Conservation (phyloP, 1,140 invertebrate species). For the Drosophila sturtevanti region DNA sequence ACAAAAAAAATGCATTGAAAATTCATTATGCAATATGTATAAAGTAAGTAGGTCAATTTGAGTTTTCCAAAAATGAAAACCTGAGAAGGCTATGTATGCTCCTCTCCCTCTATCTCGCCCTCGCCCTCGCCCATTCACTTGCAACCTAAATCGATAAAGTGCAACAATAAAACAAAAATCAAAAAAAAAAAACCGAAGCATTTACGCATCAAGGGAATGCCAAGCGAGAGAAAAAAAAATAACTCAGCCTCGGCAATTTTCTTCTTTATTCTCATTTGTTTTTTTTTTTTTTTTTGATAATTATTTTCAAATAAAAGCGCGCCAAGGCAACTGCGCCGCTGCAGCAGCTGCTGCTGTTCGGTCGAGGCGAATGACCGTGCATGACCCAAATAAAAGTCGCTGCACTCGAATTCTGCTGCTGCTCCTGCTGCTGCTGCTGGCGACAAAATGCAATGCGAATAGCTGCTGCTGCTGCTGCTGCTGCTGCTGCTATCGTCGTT, state of each 20-base stretch:
- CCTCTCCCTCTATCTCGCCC: no score
- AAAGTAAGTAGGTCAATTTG: slow-evolving; percentile 1
- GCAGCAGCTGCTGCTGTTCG: slow-evolving; percentile 37
- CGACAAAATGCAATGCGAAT: slow-evolving; percentile 56
- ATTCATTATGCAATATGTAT: no score
- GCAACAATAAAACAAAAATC: neutral
- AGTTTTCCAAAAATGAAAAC: slow-evolving; percentile 6
- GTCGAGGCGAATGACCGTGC: slow-evolving; percentile 83
- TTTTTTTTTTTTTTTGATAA: slow-evolving; percentile 46
- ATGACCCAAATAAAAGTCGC: slow-evolving; percentile 83
- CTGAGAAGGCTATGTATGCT: slow-evolving; percentile 11
- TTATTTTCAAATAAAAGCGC: slow-evolving; percentile 73
- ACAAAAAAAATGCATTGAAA: no score
- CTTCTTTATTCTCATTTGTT: slow-evolving; percentile 18
- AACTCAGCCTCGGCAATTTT: slow-evolving; percentile 27
- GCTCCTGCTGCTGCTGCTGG: slow-evolving; percentile 19
- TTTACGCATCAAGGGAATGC: slow-evolving; percentile 33
- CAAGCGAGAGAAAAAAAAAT: slow-evolving; percentile 18
- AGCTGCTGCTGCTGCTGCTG: neutral
- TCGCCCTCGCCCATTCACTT: neutral
- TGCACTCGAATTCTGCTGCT: slow-evolving; percentile 65
- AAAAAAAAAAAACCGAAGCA: neutral
- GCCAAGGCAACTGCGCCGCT: slow-evolving; percentile 61
- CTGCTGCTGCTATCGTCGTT: neutral
- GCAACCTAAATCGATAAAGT: neutral